Evolutionary conservation across 2,113 vertebrate species (phyloP).

Genomic region (Oryctolagus cuniculus): DNA sequence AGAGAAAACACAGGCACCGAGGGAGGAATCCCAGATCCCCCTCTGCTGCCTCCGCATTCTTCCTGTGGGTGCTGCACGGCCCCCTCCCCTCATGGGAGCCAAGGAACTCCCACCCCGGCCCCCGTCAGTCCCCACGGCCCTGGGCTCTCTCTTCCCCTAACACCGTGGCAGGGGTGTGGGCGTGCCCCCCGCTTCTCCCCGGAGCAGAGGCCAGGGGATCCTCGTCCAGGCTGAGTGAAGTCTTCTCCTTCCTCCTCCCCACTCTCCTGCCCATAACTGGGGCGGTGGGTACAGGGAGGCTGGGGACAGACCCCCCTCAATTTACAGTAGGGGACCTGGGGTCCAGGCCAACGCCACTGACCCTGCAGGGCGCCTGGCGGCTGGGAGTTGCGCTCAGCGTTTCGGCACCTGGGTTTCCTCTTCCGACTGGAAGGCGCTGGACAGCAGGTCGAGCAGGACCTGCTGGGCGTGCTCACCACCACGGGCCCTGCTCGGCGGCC

Average conservation of each 20-base stretch:
- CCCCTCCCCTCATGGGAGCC: too few relatives aligned
- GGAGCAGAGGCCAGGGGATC: too few relatives aligned
- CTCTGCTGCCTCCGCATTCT: too few relatives aligned
- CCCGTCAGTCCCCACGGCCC: too few relatives aligned
- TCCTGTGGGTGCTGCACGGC: too few relatives aligned
- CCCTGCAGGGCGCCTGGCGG: not conserved
- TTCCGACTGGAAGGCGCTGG: not conserved
- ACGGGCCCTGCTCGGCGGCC: not conserved
- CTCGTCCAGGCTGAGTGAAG: too few relatives aligned
- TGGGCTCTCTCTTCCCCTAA: too few relatives aligned
- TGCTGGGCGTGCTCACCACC: not conserved
- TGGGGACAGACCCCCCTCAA: not conserved
- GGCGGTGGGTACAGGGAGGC: not conserved
- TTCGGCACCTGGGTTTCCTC: not conserved
- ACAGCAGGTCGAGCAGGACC: not conserved
- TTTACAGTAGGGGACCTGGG: not conserved
- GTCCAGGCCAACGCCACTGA: not conserved
- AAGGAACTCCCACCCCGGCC: too few relatives aligned
- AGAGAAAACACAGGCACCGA: conserved; percentile 56
- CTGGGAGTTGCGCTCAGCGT: not conserved
- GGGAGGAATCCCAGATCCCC: too few relatives aligned
- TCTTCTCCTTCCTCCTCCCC: too few relatives aligned
- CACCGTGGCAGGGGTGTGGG: too few relatives aligned
- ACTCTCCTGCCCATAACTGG: not conserved
- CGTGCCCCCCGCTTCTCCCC: too few relatives aligned